Evolutionary conservation across 2,888 invertebrate genomes (phyloP), one percentile per base, ranked within the genome.

Genomic region (Plebejus melissa): DNA sequence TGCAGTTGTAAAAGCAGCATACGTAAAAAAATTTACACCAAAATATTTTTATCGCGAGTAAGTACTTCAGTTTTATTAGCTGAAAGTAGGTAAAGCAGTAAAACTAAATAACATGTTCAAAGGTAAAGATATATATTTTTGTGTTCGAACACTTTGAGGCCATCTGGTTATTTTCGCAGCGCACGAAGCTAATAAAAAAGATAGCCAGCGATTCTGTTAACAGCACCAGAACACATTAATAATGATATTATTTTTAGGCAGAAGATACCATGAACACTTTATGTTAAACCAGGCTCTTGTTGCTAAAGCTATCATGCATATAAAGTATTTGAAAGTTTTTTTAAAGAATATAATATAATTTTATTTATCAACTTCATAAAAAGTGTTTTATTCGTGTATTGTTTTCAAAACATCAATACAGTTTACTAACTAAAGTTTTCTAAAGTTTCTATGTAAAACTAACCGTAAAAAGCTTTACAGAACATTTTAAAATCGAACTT

Each of bases 111-210:
- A 28, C 38, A 41, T 70, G 22, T 46, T 70, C 69, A 69, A 69
- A 70, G 70, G 70, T 70, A 70, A 46, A 46, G 46, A 71, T 71
- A 71, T 71, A 71, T 32, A 32, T 32, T 71, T 71, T 71, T 71
- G 70, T 41, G 41, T 71, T 71, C 46, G 28, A 70, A 69, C 13
- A 69, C 41, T 46, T 46, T 22, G 46, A 46, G 46, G 70, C 46
- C 70, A 71, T 71, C 70, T 71, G 70, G 41, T 38, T 71, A 41
- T 71, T 46, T 41, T 71, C 70, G 46, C 70, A 46, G 70, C 70
- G 70, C 70, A 71, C 70, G 70, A 46, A 71, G 70, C 70, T 71
- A 71, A 71, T 71, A 71, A 71, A 71, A 70, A 71, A 71, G 38
- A 71, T 41, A 46, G 41, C 70, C 13, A 71, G 46, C 70, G 22